Evolutionary conservation across 2,888 invertebrate genomes (phyloP).

Genomic region (Xestoiulus laeticollis): DNA sequence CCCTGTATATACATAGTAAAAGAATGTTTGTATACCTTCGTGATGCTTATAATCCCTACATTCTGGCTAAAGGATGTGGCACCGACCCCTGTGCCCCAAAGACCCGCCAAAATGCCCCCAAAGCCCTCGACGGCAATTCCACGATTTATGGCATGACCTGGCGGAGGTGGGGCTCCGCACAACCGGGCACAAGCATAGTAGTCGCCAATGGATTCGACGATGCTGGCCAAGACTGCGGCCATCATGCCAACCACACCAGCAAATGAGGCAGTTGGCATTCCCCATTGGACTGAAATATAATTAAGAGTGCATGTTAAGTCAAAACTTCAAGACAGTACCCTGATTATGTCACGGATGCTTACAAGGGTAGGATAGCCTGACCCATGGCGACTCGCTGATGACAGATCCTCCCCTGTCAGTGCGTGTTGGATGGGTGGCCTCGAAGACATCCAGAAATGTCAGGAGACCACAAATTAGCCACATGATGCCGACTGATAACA

Average conservation of each 20-base stretch:
- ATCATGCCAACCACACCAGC: constrained; percentile 56
- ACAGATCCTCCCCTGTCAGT: constrained; percentile 78
- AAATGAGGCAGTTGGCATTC: constrained; percentile 54
- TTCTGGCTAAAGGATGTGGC: constrained; percentile 91
- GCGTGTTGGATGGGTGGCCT: constrained; percentile 74
- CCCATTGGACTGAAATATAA: constrained; percentile 54
- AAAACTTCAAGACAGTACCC: neutral
- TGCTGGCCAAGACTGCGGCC: constrained; percentile 55
- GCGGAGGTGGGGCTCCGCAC: constrained; percentile 79
- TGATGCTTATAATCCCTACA: constrained; percentile 88
- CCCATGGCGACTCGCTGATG: constrained; percentile 79
- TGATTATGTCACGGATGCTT: constrained; percentile 58
- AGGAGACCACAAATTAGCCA: constrained; percentile 79
- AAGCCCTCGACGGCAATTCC: constrained; percentile 86
- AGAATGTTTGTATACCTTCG: constrained; percentile 75
- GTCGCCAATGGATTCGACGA: constrained; percentile 62
- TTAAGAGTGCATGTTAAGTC: neutral
- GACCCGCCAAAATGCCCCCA: constrained; percentile 83
- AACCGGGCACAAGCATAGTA: constrained; percentile 67
- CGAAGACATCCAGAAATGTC: constrained; percentile 73
- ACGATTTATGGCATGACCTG: constrained; percentile 85
- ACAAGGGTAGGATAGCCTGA: constrained; percentile 82
- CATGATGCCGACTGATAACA: constrained; percentile 78
- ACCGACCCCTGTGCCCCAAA: constrained; percentile 87
- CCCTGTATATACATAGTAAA: too few species aligned